These are phyloP conservation scores for Microtus richardsoni DNA, from an alignment of 2,113 vertebrate genomes.

Conservation along the genomic window DNA sequence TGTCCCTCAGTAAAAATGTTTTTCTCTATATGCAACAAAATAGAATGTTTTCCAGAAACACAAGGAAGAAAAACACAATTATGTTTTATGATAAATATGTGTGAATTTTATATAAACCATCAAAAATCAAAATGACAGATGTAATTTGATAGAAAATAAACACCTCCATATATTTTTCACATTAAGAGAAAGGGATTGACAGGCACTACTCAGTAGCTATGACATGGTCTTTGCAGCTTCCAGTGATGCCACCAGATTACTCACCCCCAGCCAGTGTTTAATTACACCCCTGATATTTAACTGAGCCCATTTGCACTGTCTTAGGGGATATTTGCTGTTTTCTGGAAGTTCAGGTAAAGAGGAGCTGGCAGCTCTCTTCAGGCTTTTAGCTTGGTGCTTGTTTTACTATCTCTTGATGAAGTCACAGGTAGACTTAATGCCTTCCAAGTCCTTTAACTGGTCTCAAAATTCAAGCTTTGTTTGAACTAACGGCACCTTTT, in stretches of 20 bases:
- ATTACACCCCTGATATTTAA: background rate
- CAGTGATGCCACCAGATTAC: background rate
- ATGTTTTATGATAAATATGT: constrained; percentile 20
- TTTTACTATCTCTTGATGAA: background rate
- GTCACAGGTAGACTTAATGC: background rate
- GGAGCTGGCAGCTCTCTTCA: background rate
- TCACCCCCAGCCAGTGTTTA: background rate
- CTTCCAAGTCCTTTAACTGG: background rate
- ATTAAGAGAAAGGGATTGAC: background rate
- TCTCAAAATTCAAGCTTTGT: background rate
- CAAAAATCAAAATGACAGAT: constrained; percentile 19
- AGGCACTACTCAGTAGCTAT: background rate
- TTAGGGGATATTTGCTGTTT: background rate
- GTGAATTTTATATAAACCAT: constrained; percentile 24
- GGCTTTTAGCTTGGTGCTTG: background rate
- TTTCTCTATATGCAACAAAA: background rate
- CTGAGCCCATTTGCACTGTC: background rate
- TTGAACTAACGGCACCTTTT: background rate
- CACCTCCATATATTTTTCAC: background rate
- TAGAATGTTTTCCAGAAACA: background rate
- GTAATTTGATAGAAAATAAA: constrained; percentile 1
- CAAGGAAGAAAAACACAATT: background rate
- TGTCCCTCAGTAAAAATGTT: background rate
- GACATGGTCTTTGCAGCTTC: background rate
- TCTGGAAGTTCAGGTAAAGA: background rate